phyloP scores from a whole-genome alignment of 2,797 vertebrate species.

The Malurus leucopterus region DNA sequence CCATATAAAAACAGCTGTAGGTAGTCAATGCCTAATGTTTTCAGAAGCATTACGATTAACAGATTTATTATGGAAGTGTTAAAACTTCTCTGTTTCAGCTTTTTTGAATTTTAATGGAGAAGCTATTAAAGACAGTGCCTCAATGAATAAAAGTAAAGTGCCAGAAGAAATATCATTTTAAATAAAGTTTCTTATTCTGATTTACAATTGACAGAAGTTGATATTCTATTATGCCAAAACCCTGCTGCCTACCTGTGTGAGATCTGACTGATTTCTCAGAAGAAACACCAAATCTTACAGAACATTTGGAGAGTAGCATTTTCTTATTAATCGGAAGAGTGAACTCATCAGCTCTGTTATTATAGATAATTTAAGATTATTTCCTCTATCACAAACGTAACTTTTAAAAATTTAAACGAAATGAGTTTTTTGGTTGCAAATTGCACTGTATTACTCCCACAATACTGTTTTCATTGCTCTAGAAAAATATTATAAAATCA shows the following conservation, averaged over 20 bases:
- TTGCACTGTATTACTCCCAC: not conserved
- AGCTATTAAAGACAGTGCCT: not conserved
- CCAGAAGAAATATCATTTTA: not conserved
- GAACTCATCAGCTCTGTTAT: not conserved
- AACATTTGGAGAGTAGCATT: not conserved
- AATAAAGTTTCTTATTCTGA: constrained; percentile 26
- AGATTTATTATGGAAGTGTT: not conserved
- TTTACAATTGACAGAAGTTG: not conserved
- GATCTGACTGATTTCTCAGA: constrained; percentile 5
- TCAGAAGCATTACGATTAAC: not conserved
- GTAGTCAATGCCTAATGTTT: constrained; percentile 1
- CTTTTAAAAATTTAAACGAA: constrained; percentile 5
- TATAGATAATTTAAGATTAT: constrained; percentile 13
- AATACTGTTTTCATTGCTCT: not conserved
- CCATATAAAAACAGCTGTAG: constrained; percentile 13
- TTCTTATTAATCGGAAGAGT: constrained; percentile 15
- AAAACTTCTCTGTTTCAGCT: not conserved
- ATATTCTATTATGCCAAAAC: not conserved
- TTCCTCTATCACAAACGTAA: not conserved
- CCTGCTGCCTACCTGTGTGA: not conserved
- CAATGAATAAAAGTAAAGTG: not conserved
- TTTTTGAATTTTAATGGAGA: not conserved
- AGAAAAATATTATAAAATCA: not conserved
- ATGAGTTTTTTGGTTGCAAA: not conserved
- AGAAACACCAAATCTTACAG: not conserved